Base-by-base conservation (phyloP, 2,797 vertebrate species). In the Euphonia xanthogaster region DNA sequence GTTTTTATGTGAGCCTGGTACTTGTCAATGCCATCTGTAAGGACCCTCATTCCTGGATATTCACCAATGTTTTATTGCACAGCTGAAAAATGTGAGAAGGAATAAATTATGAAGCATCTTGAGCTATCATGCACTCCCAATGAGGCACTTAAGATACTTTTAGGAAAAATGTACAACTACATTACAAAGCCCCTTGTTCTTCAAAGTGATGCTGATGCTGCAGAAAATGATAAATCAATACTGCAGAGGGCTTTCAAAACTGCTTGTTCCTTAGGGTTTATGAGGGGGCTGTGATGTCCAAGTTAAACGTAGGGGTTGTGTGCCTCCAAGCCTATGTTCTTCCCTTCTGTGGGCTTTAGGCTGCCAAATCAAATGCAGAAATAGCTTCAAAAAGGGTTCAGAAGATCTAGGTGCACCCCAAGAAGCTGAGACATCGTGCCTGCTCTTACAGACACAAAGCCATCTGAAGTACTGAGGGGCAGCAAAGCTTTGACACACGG, bases 181-280 rank as follows among this genome's bases (percentile, higher is more conserved):
- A 47, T 94, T 91, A 82, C 47, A 88, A 94, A 94, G 88, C 82
- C 78, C 54, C 67, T 87, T 44, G 67, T 82, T 68, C 80, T 83
- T 93, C 83, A 97, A 90, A 91, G 63, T n/a, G 30, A 73, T 90
- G 92, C 77, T 94, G 82, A 63, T 84, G 58, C 74, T 91, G 91
- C 75, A 93, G 66, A 90, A 91, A 91, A 93, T 70, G 24, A 83
- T 80, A 85, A 92, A 83, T 88, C 78, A 88, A 15, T 57, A 12
- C 57, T 30, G 60, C 81, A 92, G 60, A 90, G 44, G 15, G 50
- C 63, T 93, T 94, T 94, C 57, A 84, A 76, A 96, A 77, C 4
- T 3, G 33, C 88, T 50, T 40, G 21, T 79, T 88, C 66, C 63
- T 37, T 18, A 7, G 50, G 51, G 79, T 72, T 81, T 88, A 53